A percentile compares a stretch with the other conserved stretches of the same genome.
Evolutionary conservation across 2,888 invertebrate genomes (phyloP).

Genomic region (Pseudanteris insignis): DNA sequence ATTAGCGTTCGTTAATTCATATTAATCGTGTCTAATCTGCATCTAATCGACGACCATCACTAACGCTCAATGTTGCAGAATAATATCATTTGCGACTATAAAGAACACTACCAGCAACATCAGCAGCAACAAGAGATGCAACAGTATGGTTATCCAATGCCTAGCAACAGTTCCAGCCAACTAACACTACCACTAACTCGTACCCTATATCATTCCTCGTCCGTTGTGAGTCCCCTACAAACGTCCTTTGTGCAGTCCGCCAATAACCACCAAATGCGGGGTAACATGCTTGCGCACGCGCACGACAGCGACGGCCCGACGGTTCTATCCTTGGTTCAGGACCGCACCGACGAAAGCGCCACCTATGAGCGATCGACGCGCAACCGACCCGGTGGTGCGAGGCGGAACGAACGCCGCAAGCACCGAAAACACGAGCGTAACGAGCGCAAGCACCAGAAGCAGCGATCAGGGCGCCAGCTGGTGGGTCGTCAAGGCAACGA

Average conservation of each 20-base stretch:
- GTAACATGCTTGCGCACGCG: constrained; percentile 35
- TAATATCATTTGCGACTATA: constrained; percentile 65
- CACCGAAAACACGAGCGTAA: constrained; percentile 53
- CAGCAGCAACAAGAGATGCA: constrained; percentile 64
- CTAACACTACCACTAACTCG: constrained; percentile 64
- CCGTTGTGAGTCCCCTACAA: constrained; percentile 61
- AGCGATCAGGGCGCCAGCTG: constrained; percentile 48
- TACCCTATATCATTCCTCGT: constrained; percentile 61
- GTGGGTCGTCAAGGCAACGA: constrained; percentile 31
- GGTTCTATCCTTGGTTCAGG: constrained; percentile 51
- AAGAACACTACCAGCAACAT: constrained; percentile 62
- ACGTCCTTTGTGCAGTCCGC: constrained; percentile 58
- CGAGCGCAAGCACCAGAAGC: constrained; percentile 55
- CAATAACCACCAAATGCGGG: constrained; percentile 50
- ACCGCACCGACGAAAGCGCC: constrained; percentile 49
- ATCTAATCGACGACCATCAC: constrained; percentile 2
- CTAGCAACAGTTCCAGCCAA: constrained; percentile 64
- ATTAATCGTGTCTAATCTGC: too few relatives aligned
- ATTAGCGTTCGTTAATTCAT: too few relatives aligned
- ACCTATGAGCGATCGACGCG: constrained; percentile 45
- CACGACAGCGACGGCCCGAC: constrained; percentile 38
- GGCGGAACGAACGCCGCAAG: constrained; percentile 52
- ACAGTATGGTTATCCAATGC: constrained; percentile 66
- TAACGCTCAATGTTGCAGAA: constrained; percentile 62
- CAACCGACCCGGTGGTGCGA: constrained; percentile 48